A percentile compares a stretch with the other conserved stretches of the same genome.
These are phyloP conservation scores for Aphelinus certus DNA, from an alignment of 1,140 invertebrate species.

Conservation along the genomic window DNA sequence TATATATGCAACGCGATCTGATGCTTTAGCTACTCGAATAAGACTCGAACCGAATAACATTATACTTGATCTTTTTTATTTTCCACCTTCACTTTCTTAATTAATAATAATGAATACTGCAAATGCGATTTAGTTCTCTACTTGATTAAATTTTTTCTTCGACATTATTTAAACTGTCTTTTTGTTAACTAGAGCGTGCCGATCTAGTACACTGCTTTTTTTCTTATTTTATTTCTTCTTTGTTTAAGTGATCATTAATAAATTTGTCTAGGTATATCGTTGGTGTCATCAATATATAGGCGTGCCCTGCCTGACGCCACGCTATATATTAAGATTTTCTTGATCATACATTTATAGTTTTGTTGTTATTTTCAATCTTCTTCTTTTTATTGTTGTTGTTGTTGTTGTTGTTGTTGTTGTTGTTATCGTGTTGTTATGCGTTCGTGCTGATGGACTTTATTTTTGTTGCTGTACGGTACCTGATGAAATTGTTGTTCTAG, in stretches of 20 bases:
- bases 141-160: constrained; percentile 45
- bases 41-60: constrained; percentile 54
- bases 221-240: constrained; percentile 45
- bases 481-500: background rate
- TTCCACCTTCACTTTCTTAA: constrained; percentile 13
- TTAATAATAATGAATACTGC: constrained; percentile 55
- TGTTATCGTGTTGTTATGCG: background rate
- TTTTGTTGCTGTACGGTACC: too few species aligned
- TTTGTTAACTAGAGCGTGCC: constrained; percentile 49
- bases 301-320: too few species aligned
- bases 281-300: constrained; percentile 38
- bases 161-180: constrained; percentile 11
- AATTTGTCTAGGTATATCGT: constrained; percentile 42
- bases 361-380: background rate
- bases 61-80: constrained; percentile 36
- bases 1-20: constrained; percentile 55
- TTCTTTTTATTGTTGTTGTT: background rate
- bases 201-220: constrained; percentile 49
- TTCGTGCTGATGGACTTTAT: too few species aligned
- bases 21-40: constrained; percentile 51
- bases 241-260: constrained; percentile 41
- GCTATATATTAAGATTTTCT: too few species aligned
- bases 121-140: constrained; percentile 54
- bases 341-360: background rate
- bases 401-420: background rate